Percentiles rank a stretch among this genome's conserved stretches.
phyloP scores from a whole-genome alignment of 1,140 invertebrate genomes.

The Streblospio benedicti region DNA sequence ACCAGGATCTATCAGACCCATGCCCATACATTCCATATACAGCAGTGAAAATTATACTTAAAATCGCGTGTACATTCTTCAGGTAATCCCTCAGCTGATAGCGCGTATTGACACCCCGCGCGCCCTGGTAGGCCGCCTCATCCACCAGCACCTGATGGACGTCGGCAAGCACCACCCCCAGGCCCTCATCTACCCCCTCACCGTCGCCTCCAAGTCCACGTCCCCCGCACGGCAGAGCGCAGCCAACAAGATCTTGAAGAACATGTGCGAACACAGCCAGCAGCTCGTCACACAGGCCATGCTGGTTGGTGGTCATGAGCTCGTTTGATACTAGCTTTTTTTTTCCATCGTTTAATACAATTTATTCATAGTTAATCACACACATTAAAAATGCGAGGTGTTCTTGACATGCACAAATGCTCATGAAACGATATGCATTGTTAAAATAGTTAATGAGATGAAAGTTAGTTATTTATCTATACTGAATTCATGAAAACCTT shows the following conservation, averaged over 20 bases:
- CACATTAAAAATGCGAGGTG: too few species aligned
- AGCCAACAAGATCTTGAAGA: constrained; percentile 89
- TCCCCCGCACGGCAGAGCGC: constrained; percentile 72
- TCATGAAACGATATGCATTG: too few species aligned
- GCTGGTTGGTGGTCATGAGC: constrained; percentile 56
- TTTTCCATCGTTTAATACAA: constrained; percentile 5
- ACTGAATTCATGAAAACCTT: too few species aligned
- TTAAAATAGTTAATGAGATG: too few species aligned
- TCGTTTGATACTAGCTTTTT: too few species aligned
- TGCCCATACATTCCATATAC: too few species aligned
- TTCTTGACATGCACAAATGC: too few species aligned
- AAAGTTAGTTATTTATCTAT: too few species aligned
- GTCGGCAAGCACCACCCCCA: constrained; percentile 71
- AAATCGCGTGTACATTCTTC: too few species aligned
- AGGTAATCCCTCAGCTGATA: constrained; percentile 95
- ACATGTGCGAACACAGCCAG: constrained; percentile 87
- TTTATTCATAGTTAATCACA: background rate
- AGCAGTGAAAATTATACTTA: too few species aligned
- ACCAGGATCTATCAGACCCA: too few species aligned
- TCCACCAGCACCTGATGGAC: constrained; percentile 86
- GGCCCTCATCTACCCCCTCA: constrained; percentile 92
- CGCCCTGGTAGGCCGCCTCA: constrained; percentile 74
- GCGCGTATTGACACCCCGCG: constrained; percentile 91
- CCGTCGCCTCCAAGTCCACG: constrained; percentile 92
- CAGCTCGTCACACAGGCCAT: constrained; percentile 86